Evolutionary conservation across 2,113 vertebrate genomes (phyloP).

Genomic region (Sinocyclocheilus anophthalmus): DNA sequence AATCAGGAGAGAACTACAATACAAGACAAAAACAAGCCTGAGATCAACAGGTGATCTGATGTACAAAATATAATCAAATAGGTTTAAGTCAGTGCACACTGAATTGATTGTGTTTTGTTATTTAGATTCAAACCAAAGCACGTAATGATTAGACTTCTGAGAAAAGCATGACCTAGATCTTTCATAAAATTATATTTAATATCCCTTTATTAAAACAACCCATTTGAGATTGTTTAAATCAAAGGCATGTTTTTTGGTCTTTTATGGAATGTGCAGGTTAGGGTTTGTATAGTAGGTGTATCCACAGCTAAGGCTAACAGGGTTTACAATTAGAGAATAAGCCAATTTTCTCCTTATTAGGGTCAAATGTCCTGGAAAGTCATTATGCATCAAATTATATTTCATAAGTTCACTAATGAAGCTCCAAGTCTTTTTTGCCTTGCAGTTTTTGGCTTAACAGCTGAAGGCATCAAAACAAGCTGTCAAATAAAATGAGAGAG

Average conservation of each 20-base stretch:
- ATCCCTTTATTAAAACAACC: conserved; percentile 33
- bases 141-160: conserved; percentile 35
- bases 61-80: background rate
- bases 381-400: background rate
- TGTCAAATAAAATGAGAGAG: conserved; percentile 45
- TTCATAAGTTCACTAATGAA: conserved; percentile 8
- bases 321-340: background rate
- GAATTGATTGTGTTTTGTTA: conserved; percentile 39
- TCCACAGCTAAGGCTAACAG: background rate
- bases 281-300: background rate
- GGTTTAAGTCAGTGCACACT: background rate
- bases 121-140: conserved; percentile 24
- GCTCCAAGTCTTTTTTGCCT: background rate
- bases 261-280: background rate
- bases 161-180: conserved; percentile 19
- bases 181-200: conserved; percentile 12
- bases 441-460: background rate
- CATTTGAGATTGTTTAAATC: conserved; percentile 32
- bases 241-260: conserved; percentile 28
- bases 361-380: conserved; percentile 2
- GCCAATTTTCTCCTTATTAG: background rate
- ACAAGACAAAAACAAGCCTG: background rate
- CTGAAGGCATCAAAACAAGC: conserved; percentile 43
- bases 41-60: conserved; percentile 31
- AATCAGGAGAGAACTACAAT: background rate